Percentiles rank a stretch among this genome's conserved stretches.
Evolutionary conservation across 2,797 vertebrate genomes (phyloP).

Genomic region (Bovichtus diacanthus): DNA sequence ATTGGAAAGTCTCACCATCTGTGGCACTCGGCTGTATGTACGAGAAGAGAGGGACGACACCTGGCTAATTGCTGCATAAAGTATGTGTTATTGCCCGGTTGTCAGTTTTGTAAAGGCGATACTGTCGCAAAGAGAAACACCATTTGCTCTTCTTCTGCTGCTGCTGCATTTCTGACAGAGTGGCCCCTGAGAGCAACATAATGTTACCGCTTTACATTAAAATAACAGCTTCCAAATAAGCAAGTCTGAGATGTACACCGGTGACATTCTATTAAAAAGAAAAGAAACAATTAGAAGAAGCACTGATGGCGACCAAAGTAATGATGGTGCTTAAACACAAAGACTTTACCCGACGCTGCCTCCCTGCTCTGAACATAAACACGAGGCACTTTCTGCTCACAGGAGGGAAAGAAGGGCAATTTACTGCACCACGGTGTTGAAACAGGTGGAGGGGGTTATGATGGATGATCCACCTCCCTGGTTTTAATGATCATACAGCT

Average conservation of each 20-base stretch:
- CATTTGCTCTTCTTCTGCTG: too few species aligned
- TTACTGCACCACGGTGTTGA: not conserved
- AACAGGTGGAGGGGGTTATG: constrained; percentile 10
- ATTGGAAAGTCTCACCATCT: too few species aligned
- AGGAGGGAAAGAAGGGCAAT: not conserved
- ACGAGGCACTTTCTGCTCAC: not conserved
- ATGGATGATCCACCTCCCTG: constrained; percentile 43
- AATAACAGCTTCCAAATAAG: too few species aligned
- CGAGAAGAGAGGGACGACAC: too few species aligned
- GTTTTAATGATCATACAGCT: constrained; percentile 47
- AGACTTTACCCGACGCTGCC: not conserved
- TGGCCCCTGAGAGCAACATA: too few species aligned
- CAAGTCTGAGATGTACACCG: not conserved
- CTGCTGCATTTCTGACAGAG: too few species aligned
- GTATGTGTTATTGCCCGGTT: too few species aligned
- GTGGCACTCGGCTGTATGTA: too few species aligned
- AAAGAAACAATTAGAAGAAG: not conserved
- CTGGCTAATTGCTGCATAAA: too few species aligned
- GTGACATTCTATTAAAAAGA: not conserved
- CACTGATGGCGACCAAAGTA: constrained; percentile 10
- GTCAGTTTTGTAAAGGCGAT: too few species aligned
- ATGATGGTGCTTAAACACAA: not conserved
- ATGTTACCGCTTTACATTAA: too few species aligned
- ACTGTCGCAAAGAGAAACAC: too few species aligned
- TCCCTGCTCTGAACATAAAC: not conserved